Evolutionary conservation across 2,888 invertebrate species (phyloP).

Genomic region (Anaspis maculata): DNA sequence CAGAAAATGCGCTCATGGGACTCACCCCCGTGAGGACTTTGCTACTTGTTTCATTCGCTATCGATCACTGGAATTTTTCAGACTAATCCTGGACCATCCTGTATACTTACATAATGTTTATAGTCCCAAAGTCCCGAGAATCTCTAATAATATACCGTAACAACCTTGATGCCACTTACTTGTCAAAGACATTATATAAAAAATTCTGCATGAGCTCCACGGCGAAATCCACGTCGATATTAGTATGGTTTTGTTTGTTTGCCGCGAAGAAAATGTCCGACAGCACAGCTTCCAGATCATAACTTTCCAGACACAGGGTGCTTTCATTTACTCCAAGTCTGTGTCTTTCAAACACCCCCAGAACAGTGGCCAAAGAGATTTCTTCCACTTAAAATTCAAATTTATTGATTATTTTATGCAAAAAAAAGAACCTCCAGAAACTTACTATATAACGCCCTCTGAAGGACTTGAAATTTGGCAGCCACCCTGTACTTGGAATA

Average conservation of each 20-base stretch:
- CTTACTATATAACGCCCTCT: slow-evolving; percentile 56
- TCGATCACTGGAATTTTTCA: too few species aligned
- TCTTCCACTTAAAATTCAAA: slow-evolving; percentile 30
- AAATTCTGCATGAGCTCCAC: slow-evolving; percentile 59
- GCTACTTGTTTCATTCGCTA: too few species aligned
- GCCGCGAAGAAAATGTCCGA: slow-evolving; percentile 68
- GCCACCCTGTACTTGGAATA: slow-evolving; percentile 72
- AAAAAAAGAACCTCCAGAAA: too few species aligned
- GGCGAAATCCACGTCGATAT: slow-evolving; percentile 53
- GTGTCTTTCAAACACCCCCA: slow-evolving; percentile 64
- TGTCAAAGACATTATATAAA: slow-evolving; percentile 59
- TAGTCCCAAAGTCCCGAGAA: slow-evolving; percentile 1
- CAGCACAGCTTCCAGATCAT: slow-evolving; percentile 63
- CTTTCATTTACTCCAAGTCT: slow-evolving; percentile 61
- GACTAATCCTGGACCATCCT: too few species aligned
- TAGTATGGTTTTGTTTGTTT: slow-evolving; percentile 54
- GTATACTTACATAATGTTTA: too few species aligned
- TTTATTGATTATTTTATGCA: too few species aligned
- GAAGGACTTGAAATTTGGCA: slow-evolving; percentile 57
- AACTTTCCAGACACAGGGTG: slow-evolving; percentile 55
- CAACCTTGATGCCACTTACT: slow-evolving; percentile 44
- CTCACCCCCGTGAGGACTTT: too few species aligned
- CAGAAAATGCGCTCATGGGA: too few species aligned
- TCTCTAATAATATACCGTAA: not conserved
- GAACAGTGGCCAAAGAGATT: slow-evolving; percentile 47